phyloP scores from a whole-genome alignment of 2,113 vertebrate genomes.

The Prunella himalayana region DNA sequence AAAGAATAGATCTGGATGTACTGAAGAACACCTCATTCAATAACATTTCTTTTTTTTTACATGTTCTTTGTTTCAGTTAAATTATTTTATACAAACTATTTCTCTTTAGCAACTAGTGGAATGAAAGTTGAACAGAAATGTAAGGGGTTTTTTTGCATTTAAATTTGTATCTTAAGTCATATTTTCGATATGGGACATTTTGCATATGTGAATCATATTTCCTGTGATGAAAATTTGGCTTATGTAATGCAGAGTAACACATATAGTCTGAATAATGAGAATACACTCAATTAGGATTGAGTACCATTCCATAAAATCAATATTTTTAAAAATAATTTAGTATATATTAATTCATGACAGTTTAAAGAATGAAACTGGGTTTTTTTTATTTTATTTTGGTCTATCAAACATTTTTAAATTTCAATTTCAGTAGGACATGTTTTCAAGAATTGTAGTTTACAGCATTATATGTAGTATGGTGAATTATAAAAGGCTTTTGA shows the following conservation, averaged over 20 bases:
- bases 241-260: background rate
- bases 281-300: background rate
- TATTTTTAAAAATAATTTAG: background rate
- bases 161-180: background rate
- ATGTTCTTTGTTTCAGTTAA: background rate
- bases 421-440: background rate
- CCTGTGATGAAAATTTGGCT: background rate
- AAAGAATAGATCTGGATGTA: background rate
- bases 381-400: background rate
- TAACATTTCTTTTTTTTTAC: background rate
- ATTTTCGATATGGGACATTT: background rate
- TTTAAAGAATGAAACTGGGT: background rate
- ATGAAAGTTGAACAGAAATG: background rate
- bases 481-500: background rate
- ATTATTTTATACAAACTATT: background rate
- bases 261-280: background rate
- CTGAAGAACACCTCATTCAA: background rate
- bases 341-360: background rate
- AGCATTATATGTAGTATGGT: background rate
- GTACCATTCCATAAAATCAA: background rate
- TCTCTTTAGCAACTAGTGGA: background rate
- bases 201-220: background rate
- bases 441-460: background rate
- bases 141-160: background rate
- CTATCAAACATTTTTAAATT: background rate